Conservation (phyloP, 2,888 invertebrate species). For the Drosophila picticornis region DNA sequence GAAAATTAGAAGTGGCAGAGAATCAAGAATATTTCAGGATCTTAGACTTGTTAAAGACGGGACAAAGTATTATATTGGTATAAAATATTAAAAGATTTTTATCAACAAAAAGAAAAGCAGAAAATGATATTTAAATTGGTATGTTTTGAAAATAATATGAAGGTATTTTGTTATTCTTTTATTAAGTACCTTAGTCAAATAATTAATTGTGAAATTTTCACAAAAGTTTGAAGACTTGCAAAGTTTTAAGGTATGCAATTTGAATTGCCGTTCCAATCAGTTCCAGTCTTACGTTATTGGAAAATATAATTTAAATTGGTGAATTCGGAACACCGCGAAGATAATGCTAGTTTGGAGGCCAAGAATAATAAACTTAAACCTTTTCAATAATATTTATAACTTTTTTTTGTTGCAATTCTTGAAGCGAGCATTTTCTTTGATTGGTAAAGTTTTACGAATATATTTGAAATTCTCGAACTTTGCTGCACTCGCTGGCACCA, state of each 20-base stretch:
- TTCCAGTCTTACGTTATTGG: neutral
- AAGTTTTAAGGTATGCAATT: neutral
- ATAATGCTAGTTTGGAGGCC: neutral
- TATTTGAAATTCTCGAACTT: neutral
- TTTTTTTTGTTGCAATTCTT: neutral
- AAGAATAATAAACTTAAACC: neutral
- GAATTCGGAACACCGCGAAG: neutral
- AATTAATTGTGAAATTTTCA: neutral
- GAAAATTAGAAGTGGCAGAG: neutral
- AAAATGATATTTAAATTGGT: neutral
- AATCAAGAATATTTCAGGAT: neutral
- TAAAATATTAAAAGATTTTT: neutral
- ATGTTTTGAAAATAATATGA: neutral
- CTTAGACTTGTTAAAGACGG: neutral
- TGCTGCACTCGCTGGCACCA: neutral
- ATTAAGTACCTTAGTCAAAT: neutral
- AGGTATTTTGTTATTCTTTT: neutral
- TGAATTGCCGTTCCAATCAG: no score
- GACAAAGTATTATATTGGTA: neutral
- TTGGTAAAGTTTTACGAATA: neutral
- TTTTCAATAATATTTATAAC: neutral
- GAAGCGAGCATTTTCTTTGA: neutral
- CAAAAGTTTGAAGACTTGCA: neutral
- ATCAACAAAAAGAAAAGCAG: neutral
- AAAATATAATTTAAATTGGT: neutral